Evolutionary conservation across 2,797 vertebrate genomes (phyloP).

Genomic region (Gymnoscopelus braueri): DNA sequence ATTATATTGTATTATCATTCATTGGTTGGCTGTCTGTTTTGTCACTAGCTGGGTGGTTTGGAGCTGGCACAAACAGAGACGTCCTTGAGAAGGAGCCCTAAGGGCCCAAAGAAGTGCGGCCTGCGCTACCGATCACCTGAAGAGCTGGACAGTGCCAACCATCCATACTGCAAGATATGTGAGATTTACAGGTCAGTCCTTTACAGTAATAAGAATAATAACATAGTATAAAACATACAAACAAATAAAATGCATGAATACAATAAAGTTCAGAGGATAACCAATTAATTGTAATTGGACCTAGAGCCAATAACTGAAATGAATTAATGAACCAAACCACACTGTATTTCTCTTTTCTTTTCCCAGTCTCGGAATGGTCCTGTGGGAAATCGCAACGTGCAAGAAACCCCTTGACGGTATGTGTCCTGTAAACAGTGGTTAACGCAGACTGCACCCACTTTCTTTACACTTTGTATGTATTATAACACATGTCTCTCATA

Average conservation of each 20-base stretch:
- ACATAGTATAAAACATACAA: too few relatives aligned
- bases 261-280: too few relatives aligned
- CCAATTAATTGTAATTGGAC: neutral
- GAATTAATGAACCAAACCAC: neutral
- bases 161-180: conserved; percentile 77
- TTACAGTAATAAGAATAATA: neutral
- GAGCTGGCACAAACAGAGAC: conserved; percentile 88
- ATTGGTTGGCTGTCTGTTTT: neutral
- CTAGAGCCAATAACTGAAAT: too few relatives aligned
- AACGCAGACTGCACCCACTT: neutral
- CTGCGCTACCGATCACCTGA: conserved; percentile 82
- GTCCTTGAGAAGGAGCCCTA: conserved; percentile 74
- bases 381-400: conserved; percentile 88
- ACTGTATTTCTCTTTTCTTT: conserved; percentile 32
- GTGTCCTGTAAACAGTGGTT: conserved; percentile 4
- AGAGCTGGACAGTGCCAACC: conserved; percentile 68
- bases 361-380: conserved; percentile 86
- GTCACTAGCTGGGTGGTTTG: conserved; percentile 86
- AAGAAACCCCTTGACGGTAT: conserved; percentile 85
- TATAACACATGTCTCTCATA: neutral
- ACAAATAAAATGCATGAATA: too few relatives aligned
- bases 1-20: neutral
- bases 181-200: conserved; percentile 90
- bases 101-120: conserved; percentile 14
- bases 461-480: neutral